phyloP scores from a whole-genome alignment of 2,797 vertebrate genomes.

The Chiloscyllium punctatum region DNA sequence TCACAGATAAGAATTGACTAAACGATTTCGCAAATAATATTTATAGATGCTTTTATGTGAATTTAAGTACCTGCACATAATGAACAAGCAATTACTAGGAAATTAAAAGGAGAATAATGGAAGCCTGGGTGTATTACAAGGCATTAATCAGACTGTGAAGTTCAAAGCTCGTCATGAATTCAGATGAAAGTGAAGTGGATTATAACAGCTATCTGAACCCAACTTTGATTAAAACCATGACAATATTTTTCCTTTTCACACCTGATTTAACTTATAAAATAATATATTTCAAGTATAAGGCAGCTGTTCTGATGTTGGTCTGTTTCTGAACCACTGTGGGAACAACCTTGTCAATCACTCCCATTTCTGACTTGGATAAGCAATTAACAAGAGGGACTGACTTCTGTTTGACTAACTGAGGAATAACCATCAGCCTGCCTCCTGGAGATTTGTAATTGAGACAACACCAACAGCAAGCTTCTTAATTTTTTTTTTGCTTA shows the following conservation, averaged over 20 bases:
- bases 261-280: not conserved
- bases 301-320: not conserved
- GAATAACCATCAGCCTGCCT: not conserved
- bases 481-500: not conserved
- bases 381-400: not conserved
- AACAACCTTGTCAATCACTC: not conserved
- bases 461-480: not conserved
- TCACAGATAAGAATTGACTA: not conserved
- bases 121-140: not conserved
- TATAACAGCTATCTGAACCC: not conserved
- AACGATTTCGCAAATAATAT: not conserved
- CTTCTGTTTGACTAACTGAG: not conserved
- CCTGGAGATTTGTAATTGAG: not conserved
- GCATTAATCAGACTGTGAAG: not conserved
- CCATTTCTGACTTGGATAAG: not conserved
- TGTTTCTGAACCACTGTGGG: not conserved
- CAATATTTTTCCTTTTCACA: not conserved
- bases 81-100: slow-evolving; percentile 16
- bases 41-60: not conserved
- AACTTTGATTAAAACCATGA: not conserved
- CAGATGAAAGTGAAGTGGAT: not conserved
- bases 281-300: not conserved
- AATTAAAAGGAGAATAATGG: slow-evolving; percentile 3
- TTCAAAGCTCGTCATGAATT: not conserved
- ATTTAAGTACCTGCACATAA: not conserved